phyloP scores from a whole-genome alignment of 2,888 invertebrate species.

The Zelleria hepariella region DNA sequence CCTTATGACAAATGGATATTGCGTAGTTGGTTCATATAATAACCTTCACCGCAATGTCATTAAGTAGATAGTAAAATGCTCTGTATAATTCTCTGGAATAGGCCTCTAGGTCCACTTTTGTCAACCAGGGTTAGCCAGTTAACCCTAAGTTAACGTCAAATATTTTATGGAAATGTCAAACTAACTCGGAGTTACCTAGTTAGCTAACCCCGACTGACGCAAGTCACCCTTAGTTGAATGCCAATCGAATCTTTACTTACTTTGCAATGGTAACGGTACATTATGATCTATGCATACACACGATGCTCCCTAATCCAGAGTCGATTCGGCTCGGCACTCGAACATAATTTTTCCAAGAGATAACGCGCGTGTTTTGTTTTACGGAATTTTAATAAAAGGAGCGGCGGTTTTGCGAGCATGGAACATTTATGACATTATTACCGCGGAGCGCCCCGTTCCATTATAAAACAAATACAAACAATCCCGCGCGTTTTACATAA shows the following conservation, averaged over 20 bases:
- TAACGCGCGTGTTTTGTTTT: conserved; percentile 22
- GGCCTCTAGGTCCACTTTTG: no score
- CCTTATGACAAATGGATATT: no score
- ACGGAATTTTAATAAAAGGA: conserved; percentile 48
- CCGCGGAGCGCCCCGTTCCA: conserved; percentile 32
- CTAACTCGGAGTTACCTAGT: no score
- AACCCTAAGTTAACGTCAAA: no score
- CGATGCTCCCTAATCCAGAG: not conserved
- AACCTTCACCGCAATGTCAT: no score
- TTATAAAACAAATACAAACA: conserved; percentile 47
- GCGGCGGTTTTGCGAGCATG: conserved; percentile 33
- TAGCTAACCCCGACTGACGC: no score
- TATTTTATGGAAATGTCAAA: no score
- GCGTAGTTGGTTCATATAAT: no score
- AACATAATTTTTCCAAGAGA: not conserved
- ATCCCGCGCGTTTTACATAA: conserved; percentile 48
- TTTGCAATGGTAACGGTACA: not conserved
- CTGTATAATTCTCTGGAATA: no score
- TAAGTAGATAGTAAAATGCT: no score
- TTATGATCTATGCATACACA: not conserved
- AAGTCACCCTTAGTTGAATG: no score
- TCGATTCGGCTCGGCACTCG: not conserved
- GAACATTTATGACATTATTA: conserved; percentile 56
- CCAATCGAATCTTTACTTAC: not conserved
- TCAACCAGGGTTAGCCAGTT: no score